A percentile compares a stretch with the other conserved stretches of the same genome.
Evolutionary conservation across 2,888 invertebrate genomes (phyloP).

Genomic region (Thymelicus sylvestris): DNA sequence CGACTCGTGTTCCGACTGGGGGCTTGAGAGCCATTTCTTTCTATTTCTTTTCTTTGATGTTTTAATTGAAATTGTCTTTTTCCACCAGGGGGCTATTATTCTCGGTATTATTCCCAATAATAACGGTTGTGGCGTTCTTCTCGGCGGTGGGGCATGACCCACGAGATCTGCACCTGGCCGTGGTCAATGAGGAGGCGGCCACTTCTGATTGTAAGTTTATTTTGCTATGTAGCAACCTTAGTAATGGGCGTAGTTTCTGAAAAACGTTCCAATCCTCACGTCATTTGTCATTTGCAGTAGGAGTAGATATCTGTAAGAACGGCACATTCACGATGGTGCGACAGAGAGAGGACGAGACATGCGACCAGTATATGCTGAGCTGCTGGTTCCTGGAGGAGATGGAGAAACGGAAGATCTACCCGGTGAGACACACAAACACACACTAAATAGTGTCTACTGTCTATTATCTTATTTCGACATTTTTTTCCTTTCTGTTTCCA

Average conservation of each 20-base stretch:
- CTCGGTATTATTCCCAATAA: constrained; percentile 91
- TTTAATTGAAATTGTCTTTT: background rate
- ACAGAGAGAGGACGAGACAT: constrained; percentile 62
- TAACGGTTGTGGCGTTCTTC: constrained; percentile 92
- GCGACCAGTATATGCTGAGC: constrained; percentile 72
- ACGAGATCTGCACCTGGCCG: constrained; percentile 87
- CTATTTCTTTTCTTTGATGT: no score
- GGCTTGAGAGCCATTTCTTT: no score
- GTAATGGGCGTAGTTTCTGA: no score
- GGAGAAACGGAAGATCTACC: constrained; percentile 63
- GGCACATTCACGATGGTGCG: constrained; percentile 56
- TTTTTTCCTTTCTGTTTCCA: no score
- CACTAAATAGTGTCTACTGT: no score
- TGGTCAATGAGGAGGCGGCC: constrained; percentile 91
- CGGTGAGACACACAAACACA: constrained; percentile 48
- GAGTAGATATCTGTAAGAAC: constrained; percentile 67
- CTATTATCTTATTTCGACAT: no score
- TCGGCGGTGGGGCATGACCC: constrained; percentile 92
- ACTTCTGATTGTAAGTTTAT: constrained; percentile 66
- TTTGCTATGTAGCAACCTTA: background rate
- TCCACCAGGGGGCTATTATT: constrained; percentile 90
- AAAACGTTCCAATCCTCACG: no score
- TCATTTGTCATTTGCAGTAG: constrained; percentile 65
- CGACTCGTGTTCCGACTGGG: no score
- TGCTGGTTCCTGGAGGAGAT: constrained; percentile 78